Base-by-base conservation (phyloP, 1,140 invertebrate genomes). In the Diabrotica undecimpunctata region DNA sequence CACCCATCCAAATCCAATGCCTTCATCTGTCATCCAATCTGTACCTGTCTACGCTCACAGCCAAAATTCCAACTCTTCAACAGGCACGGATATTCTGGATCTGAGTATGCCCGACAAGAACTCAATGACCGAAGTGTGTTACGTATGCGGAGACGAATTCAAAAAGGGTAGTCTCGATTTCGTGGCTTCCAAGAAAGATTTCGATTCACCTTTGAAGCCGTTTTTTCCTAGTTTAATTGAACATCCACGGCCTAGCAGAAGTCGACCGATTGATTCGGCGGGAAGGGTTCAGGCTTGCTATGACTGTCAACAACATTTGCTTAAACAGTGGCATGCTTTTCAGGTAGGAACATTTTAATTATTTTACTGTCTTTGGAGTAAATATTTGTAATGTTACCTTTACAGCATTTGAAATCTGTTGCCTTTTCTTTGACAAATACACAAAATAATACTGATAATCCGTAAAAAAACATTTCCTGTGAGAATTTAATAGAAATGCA, bases 101-200 rank as follows among this genome's bases (percentile, higher is more conserved):
- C 81, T 95, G 57, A 93, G 91, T 61, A 93, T 94, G 91, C 92
- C 93, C 3, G 91, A 94, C 74, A 94, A 94, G 81, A 94, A 94
- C 82, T 90, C 91, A 50, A 87, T 89, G 62, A 93, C 90, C 52
- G 92, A 94, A 82, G 92, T 94, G 14, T 94, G 90, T 78, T 92
- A 92, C 77, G 88, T 94, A 9, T 95, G 93, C 78, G 92, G 92
- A n/a, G 91, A 93, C 75, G 91, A 94, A 78, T 90, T 90, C 75
- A 87, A 88, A 64, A 83, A 89, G 62, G 92, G 92, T 46, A 91
- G 90, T 65, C 82, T 95, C 25, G 85, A 80, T 63, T 82, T 84
- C 70, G 84, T 88, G 11, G 83, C 84, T 56, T 84, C 86, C 7
- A 87, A 87, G 74, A 84, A 83, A 69, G 77, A 68, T 72, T 78